Base-by-base conservation (phyloP, 2,888 invertebrate genomes). In the Andrena flavipes region DNA sequence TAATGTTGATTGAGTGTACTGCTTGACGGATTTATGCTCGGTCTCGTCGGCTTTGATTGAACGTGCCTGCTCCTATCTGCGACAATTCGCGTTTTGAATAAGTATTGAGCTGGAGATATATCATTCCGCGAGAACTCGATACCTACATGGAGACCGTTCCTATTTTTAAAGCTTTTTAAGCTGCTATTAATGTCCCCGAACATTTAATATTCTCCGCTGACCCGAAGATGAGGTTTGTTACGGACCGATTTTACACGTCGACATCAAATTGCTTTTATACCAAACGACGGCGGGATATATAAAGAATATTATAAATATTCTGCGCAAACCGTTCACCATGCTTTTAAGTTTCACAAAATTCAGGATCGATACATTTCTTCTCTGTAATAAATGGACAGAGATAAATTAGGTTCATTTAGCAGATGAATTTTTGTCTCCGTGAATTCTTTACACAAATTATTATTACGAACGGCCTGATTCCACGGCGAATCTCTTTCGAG, bases 1-100 rank as follows among this genome's bases (percentile, higher is more conserved):
- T 48, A 48, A 59, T 74, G 75, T 75, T 75, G 75, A 78, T 68
- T 33, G 49, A 72, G 49, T 49, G 60, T 63, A 51, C 35, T 54
- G 35, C n/a, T 26, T 64, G 72, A 72, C 35, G 51, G 63, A 72
- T 72, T 63, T 64, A 72, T 72, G 72, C 54, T 23, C 69, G 33
- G 30, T 30, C 69, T 35, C 29, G 51, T 26, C 23, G 56, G 63
- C 59, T 80, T 70, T 64, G 76, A 80, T 80, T 60, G 69, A 23
- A 23, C 26, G 23, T 56, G 56, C 10, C 56, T n/a, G n/a, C 26
- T 10, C 56, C 1, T 54, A 54, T 54, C 54, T 54, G 23, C 20
- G 23, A 54, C 54, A n/a, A 54, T 54, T 54, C 23, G 54, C 7
- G 20, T 13, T 56, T 26, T 4, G 56, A 23, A 23, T 56, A 56